These are phyloP conservation scores for Rattus rattus DNA, from an alignment of 2,113 vertebrate species.

Conservation along the genomic window DNA sequence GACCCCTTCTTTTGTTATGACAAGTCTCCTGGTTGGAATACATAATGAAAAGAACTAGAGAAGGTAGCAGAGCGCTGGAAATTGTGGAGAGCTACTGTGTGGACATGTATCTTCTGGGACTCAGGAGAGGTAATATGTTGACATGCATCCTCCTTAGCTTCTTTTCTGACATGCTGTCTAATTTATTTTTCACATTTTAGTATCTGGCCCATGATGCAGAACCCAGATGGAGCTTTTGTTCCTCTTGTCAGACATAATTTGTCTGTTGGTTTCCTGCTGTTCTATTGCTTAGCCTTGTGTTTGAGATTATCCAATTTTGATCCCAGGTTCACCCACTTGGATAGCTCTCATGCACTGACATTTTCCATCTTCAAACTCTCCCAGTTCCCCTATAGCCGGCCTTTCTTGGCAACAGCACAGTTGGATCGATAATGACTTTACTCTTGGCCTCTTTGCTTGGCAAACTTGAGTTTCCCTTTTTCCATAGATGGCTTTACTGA, in stretches of 20 bases:
- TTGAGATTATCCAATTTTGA: conserved; percentile 46
- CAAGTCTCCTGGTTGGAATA: neutral
- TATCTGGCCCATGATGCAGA: conserved; percentile 1
- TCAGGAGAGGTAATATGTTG: neutral
- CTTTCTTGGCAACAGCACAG: conserved; percentile 61
- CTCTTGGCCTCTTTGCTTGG: conserved; percentile 56
- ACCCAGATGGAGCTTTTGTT: conserved; percentile 45
- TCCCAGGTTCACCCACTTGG: conserved; percentile 46
- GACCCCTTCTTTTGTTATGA: neutral
- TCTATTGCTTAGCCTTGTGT: neutral
- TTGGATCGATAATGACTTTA: neutral
- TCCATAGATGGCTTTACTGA: conserved; percentile 57
- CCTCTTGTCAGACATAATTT: conserved; percentile 50
- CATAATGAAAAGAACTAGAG: neutral
- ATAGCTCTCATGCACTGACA: conserved; percentile 43
- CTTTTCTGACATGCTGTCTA: neutral
- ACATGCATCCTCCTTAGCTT: neutral
- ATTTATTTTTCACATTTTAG: conserved; percentile 40
- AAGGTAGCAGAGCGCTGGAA: neutral
- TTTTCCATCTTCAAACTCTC: conserved; percentile 40
- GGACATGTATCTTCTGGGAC: no score
- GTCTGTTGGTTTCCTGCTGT: conserved; percentile 52
- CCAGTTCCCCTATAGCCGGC: neutral
- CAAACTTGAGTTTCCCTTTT: conserved; percentile 63
- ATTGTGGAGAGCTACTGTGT: neutral